Percentiles rank a stretch among this genome's conserved stretches.
Conservation (phyloP, 2,888 invertebrate genomes). For the Drosophila multiciliata region DNA sequence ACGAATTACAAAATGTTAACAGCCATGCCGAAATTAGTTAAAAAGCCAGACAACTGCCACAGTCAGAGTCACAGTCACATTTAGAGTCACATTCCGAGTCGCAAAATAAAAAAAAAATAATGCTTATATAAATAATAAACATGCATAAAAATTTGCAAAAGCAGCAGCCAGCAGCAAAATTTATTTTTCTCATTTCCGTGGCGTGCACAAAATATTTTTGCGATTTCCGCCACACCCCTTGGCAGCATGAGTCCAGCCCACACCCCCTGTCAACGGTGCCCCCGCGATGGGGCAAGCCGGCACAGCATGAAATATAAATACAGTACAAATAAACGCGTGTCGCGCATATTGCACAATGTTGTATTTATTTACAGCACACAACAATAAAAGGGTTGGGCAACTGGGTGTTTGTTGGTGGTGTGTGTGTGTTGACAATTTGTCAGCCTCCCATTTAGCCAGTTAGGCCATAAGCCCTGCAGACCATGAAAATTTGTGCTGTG, state of each 20-base stretch:
- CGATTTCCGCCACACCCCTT: slow-evolving; percentile 69
- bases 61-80: slow-evolving; percentile 9
- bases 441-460: slow-evolving; percentile 78
- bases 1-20: slow-evolving; percentile 66
- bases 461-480: slow-evolving; percentile 59
- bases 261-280: not conserved
- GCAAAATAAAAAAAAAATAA: slow-evolving; percentile 13
- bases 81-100: not conserved
- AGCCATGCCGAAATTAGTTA: slow-evolving; percentile 64
- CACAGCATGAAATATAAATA: slow-evolving; percentile 77
- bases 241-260: not conserved
- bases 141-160: slow-evolving; percentile 62
- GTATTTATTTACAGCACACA: slow-evolving; percentile 67
- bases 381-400: slow-evolving; percentile 27
- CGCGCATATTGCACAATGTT: slow-evolving; percentile 77
- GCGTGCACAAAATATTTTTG: slow-evolving; percentile 78
- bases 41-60: slow-evolving; percentile 44
- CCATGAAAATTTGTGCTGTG: slow-evolving; percentile 73
- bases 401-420: not conserved
- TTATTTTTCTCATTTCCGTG: slow-evolving; percentile 82
- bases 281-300: slow-evolving; percentile 25
- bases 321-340: slow-evolving; percentile 79
- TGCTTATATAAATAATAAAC: slow-evolving; percentile 61
- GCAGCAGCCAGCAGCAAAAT: slow-evolving; percentile 27
- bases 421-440: slow-evolving; percentile 72